Conservation (phyloP, 1,140 invertebrate species). For the Onthophagus taurus region DNA sequence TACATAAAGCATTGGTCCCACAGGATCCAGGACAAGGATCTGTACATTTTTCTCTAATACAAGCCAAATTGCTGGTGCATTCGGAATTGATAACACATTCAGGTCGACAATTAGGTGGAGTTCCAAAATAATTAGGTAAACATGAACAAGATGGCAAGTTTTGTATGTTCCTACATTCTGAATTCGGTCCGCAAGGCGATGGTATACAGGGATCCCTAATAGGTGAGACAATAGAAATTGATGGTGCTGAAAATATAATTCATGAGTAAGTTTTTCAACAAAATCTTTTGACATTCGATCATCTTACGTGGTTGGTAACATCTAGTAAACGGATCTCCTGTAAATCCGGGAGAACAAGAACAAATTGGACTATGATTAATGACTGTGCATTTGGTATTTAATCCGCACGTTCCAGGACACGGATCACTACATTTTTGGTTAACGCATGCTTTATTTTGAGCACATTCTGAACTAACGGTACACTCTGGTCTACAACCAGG, state of each 20-base stretch:
- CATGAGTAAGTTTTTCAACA: background rate
- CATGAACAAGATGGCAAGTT: constrained; percentile 58
- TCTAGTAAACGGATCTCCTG: constrained; percentile 48
- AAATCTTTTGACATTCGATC: no score
- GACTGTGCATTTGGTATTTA: constrained; percentile 48
- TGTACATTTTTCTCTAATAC: constrained; percentile 55
- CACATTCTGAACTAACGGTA: constrained; percentile 54
- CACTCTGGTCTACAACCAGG: constrained; percentile 58
- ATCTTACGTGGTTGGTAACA: constrained; percentile 41
- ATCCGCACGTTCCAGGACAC: constrained; percentile 53
- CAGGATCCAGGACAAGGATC: constrained; percentile 66
- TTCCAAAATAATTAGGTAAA: constrained; percentile 53
- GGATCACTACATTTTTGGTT: constrained; percentile 58
- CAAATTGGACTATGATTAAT: constrained; percentile 51
- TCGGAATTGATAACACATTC: constrained; percentile 66
- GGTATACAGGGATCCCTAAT: constrained; percentile 55
- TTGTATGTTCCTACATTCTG: constrained; percentile 59
- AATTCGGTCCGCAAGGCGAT: constrained; percentile 73
- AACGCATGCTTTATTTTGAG: constrained; percentile 49
- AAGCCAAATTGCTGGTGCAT: constrained; percentile 55
- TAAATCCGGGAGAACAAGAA: constrained; percentile 44
- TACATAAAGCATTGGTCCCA: constrained; percentile 55
- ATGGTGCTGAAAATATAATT: background rate
- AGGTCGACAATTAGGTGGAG: constrained; percentile 60
- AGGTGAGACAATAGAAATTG: background rate